Base-by-base conservation (phyloP, 2,888 invertebrate genomes). In the Drosophila kuntzei region DNA sequence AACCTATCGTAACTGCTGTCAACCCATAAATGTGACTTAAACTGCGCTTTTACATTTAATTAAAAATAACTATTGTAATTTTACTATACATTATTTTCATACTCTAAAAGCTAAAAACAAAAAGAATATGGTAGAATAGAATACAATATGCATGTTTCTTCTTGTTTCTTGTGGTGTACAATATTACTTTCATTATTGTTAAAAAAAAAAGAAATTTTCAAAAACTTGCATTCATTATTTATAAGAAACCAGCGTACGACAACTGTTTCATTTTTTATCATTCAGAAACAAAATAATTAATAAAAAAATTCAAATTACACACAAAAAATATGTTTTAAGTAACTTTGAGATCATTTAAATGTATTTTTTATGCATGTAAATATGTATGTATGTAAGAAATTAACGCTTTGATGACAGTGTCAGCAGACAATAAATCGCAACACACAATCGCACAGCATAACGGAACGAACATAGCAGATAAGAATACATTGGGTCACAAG, bases 261-360 rank as follows among this genome's bases (percentile, higher is more conserved):
- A 72, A 66, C 78, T 59, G 54, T 46, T 65, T 65, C 18, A 18
- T 54, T 60, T 61, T 57, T 62, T 68, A 47, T n/a, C 12, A 36
- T 47, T 41, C 9, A n/a, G 39, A 11, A 60, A 41, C 32, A 62
- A 50, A 47, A 27, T 36, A 43, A 25, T 54, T 32, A 44, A 69
- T 74, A 84, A 71, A 87, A 85, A 70, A 73, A 85, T 70, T 79
- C 68, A 86, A 79, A 79, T 76, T 84, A 84, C 81, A 83, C 75
- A 80, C 77, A 81, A 79, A 84, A 79, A 85, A 72, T 82, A 78
- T 80, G 74, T 70, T 86, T 88, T 83, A 88, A 83, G 80, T 86
- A 87, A 88, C 88, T 74, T 86, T 86, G 86, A 88, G 89, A 89
- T 89, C 80, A 84, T 84, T 89, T 83, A 81, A 87, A 89, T 85